Evolutionary conservation across 2,113 vertebrate species (phyloP).

Genomic region (Colossoma macropomum): DNA sequence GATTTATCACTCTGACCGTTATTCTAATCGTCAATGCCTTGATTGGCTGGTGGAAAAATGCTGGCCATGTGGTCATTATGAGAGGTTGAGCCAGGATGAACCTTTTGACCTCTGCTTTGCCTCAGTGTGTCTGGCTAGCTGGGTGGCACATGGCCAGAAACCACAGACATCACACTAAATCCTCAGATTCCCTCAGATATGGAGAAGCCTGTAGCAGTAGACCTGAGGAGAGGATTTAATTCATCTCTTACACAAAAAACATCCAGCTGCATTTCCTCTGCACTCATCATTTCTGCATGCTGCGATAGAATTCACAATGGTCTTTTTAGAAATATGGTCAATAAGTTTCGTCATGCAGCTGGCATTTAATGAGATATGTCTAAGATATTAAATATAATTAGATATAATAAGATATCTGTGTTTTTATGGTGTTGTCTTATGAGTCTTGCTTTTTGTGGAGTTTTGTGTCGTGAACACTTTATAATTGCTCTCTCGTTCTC

Average conservation of each 20-base stretch:
- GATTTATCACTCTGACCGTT: neutral
- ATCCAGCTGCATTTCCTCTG: slow-evolving; percentile 21
- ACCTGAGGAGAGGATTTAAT: neutral
- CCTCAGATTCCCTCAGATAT: neutral
- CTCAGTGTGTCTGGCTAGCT: neutral
- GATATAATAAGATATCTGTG: neutral
- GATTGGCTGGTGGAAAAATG: neutral
- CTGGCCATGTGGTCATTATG: neutral
- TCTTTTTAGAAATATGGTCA: slow-evolving; percentile 21
- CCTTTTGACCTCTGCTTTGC: slow-evolving; percentile 12
- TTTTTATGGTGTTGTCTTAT: slow-evolving; percentile 34
- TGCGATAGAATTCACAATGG: slow-evolving; percentile 14
- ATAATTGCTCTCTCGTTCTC: neutral
- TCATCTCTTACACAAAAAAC: slow-evolving; percentile 40
- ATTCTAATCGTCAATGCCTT: neutral
- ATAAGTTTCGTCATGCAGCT: slow-evolving; percentile 18
- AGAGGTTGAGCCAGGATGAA: neutral
- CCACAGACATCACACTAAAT: neutral
- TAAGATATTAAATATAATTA: too few relatives aligned
- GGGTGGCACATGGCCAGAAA: neutral
- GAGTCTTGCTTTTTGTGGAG: neutral
- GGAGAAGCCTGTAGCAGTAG: neutral
- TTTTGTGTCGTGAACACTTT: neutral
- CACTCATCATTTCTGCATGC: neutral
- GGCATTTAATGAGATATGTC: slow-evolving; percentile 26